phyloP scores from a whole-genome alignment of 2,888 invertebrate species.

The Cryptocheilus praepositus region DNA sequence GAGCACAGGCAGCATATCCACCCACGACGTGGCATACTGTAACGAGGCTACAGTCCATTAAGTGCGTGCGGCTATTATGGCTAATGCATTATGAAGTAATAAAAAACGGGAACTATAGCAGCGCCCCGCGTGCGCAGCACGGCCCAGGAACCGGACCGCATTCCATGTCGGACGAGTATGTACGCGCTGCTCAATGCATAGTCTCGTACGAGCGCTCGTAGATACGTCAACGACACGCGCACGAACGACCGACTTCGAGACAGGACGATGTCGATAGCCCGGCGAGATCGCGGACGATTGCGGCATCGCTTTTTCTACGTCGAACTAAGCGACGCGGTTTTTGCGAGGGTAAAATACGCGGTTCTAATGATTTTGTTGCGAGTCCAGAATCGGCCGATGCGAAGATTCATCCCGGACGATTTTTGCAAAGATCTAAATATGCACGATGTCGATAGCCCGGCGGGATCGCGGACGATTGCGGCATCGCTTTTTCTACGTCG shows the following conservation, averaged over 20 bases:
- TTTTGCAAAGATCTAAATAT: no score
- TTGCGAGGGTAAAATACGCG: no score
- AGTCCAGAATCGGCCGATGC: no score
- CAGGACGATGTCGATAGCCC: no score
- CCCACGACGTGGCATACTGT: slow-evolving; percentile 68
- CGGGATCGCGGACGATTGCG: no score
- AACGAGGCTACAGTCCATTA: slow-evolving; percentile 70
- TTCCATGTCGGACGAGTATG: slow-evolving; percentile 70
- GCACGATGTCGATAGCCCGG: no score
- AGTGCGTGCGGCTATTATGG: slow-evolving; percentile 69
- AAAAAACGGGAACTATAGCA: slow-evolving; percentile 62
- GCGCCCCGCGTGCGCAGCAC: slow-evolving; percentile 43
- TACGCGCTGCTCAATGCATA: slow-evolving; percentile 64
- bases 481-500: no score
- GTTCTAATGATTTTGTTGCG: no score
- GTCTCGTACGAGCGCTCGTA: slow-evolving; percentile 52
- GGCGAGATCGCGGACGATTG: no score
- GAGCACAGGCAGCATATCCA: slow-evolving; percentile 57
- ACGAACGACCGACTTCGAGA: slow-evolving; percentile 1
- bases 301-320: no score
- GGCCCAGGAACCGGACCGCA: slow-evolving; percentile 68
- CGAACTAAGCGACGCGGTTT: no score
- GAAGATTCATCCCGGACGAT: no score
- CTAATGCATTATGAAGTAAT: slow-evolving; percentile 69
- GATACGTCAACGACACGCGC: slow-evolving; percentile 45